These are phyloP conservation scores for Arvicola amphibius DNA, from an alignment of 2,797 vertebrate species.

Conservation along the genomic window DNA sequence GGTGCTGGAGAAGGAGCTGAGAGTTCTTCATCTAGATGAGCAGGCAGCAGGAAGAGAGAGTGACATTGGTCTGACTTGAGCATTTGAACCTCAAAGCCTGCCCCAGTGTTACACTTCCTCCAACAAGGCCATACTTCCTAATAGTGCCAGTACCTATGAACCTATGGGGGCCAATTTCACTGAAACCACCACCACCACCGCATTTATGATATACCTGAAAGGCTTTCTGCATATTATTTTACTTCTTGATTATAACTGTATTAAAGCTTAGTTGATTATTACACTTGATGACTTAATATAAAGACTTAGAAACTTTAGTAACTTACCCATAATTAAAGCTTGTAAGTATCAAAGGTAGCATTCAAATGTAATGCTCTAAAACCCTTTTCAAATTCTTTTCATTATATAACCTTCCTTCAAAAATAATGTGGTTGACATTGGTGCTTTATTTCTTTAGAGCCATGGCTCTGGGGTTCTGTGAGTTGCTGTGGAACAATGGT, in stretches of 20 bases:
- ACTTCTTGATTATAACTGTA: conserved; percentile 14
- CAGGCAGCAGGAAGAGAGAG: neutral
- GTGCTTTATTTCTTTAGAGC: neutral
- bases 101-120: neutral
- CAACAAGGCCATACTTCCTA: neutral
- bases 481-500: too few relatives aligned
- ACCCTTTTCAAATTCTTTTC: neutral
- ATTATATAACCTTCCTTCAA: neutral
- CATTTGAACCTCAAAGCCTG: neutral
- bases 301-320: conserved; percentile 1
- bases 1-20: neutral
- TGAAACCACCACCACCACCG: too few relatives aligned
- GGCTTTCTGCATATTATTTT: neutral
- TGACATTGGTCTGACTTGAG: neutral
- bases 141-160: neutral
- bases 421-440: neutral
- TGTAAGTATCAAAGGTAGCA: neutral
- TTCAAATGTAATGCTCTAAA: neutral
- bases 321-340: neutral
- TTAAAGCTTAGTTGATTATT: neutral
- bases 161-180: neutral
- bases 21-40: neutral
- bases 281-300: neutral
- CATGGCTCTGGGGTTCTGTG: neutral
- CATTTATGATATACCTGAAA: neutral